Base-by-base conservation (phyloP, 2,888 invertebrate genomes). In the Ormyrus labotus region DNA sequence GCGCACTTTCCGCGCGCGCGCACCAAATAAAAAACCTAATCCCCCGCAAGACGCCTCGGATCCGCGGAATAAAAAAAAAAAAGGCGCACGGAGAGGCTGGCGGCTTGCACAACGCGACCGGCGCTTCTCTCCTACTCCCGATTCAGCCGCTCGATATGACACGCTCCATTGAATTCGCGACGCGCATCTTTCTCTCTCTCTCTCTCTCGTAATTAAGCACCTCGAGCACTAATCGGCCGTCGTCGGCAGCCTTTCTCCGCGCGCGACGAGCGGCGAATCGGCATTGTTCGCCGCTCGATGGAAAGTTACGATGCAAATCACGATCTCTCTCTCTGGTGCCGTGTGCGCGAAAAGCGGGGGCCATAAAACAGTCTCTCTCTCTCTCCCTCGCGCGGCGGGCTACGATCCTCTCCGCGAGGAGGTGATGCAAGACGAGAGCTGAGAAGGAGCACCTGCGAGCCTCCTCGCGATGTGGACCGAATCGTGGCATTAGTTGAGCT, bases 281-380 rank as follows among this genome's bases (percentile, higher is more conserved):
- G 9, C 3, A 34, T 34, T 34, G 34, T 34, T 7, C 57, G 50
- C 51, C 61, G 9, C 5, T 10, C 47, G 19, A 71, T 72, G 34
- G 71, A 72, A 72, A 72, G 71, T 71, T 71, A 6, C 45, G 73
- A 73, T 73, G 73, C 73, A 73, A 73, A 73, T 73, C 73, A 65
- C 65, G 73, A 73, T 73, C 73, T 64, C 34, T 64, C 34, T 13
- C 47, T 6, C 50, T 19, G 45, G n/a, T 11, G 60, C 34, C 4
- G 34, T 34, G 34, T 34, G 34, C 34, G 34, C 34, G 34, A 34
- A 34, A 34, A 34, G 34, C 34, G 34, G 34, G 34, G 34, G 34
- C 34, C 34, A 34, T 34, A 34, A 34, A 34, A 34, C 34, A 34
- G 34, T 34, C 34, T 34, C 34, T 34, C 34, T 19, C 34, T 34